A percentile compares a stretch with the other conserved stretches of the same genome.
Evolutionary conservation across 2,113 vertebrate species (phyloP).

Genomic region (Coryphaenoides rupestris): DNA sequence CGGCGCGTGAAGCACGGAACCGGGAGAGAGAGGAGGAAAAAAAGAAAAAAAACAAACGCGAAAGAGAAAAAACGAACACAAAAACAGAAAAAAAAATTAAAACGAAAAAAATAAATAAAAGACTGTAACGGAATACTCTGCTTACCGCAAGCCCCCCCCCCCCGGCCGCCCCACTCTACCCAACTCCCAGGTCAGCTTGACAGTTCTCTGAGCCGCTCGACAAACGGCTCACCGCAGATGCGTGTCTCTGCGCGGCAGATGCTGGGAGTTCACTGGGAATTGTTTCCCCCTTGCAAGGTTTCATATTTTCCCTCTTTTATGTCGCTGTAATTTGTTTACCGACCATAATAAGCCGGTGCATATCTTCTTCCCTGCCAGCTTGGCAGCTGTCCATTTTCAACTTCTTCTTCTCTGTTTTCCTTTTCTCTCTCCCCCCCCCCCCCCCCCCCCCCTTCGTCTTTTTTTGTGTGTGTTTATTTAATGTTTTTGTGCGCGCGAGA

Average conservation of each 20-base stretch:
- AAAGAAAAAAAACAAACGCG: conserved; percentile 32
- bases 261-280: conserved; percentile 48
- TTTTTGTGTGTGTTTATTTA: conserved; percentile 10
- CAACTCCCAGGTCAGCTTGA: no score
- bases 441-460: no score
- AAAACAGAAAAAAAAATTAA: no score
- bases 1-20: conserved; percentile 44
- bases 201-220: no score
- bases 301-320: conserved; percentile 51
- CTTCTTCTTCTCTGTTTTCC: conserved; percentile 33
- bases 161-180: conserved; percentile 14
- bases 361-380: conserved; percentile 51
- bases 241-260: conserved; percentile 47
- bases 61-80: no score
- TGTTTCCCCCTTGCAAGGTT: conserved; percentile 54
- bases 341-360: conserved; percentile 53
- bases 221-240: no score
- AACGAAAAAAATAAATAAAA: no score
- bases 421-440: conserved; percentile 12
- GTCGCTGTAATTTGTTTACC: conserved; percentile 60
- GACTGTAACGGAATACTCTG: conserved; percentile 37
- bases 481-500: background rate
- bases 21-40: no score
- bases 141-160: conserved; percentile 25
- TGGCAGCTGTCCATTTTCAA: conserved; percentile 45